A percentile compares a stretch with the other conserved stretches of the same genome.
These are phyloP conservation scores for Aldabrachelys gigantea DNA, from an alignment of 2,113 vertebrate genomes.

Conservation along the genomic window DNA sequence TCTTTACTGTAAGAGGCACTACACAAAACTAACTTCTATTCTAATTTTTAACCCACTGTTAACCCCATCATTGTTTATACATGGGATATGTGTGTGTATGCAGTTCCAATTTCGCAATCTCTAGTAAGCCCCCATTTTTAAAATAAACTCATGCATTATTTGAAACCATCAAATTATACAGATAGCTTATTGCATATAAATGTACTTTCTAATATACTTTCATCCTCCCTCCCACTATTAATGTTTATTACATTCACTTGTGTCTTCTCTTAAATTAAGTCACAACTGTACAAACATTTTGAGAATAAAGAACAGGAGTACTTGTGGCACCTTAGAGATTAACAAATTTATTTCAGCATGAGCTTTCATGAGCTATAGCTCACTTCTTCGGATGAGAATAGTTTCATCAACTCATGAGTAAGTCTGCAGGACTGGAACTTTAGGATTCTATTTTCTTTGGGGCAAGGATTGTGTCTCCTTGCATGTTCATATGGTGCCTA, in stretches of 20 bases:
- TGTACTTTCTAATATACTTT: neutral
- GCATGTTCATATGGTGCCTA: neutral
- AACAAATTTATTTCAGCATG: too few relatives aligned
- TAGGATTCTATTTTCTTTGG: neutral
- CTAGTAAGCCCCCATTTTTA: neutral
- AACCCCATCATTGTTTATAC: neutral
- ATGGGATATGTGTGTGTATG: neutral
- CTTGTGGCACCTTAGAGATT: too few relatives aligned
- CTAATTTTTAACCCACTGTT: neutral
- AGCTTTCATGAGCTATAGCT: too few relatives aligned
- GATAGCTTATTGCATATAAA: neutral
- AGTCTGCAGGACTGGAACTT: neutral
- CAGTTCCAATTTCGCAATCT: too few relatives aligned
- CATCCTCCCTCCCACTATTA: neutral
- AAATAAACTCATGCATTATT: neutral
- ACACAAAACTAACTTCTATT: neutral
- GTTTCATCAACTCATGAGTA: neutral
- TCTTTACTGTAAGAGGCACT: neutral
- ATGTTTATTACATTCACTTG: neutral
- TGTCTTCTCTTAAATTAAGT: neutral
- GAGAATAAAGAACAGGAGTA: neutral
- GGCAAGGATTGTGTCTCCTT: neutral
- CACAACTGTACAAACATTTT: neutral
- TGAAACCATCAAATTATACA: neutral
- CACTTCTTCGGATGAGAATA: neutral